Base-by-base conservation (phyloP, 92 coral and sea anemone species). In the Zoanthus sansibaricus region DNA sequence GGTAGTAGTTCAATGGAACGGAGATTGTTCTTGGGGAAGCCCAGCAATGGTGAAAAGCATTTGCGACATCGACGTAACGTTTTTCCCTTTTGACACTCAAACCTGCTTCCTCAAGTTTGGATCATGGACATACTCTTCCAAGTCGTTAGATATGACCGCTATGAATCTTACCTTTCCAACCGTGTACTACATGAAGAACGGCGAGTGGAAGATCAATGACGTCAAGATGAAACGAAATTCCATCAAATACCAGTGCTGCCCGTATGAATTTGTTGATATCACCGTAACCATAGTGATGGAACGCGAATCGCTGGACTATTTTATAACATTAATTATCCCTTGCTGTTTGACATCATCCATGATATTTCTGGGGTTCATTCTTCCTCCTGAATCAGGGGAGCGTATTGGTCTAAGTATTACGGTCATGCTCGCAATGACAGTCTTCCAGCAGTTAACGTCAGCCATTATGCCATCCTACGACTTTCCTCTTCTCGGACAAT, bases 301-400 rank as follows among this genome's bases (percentile, higher is more conserved):
- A 6, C 89, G 99, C 6, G 90, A 93, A 17, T 93, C 91, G 3
- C 30, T 89, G 84, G 99, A 96, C 49, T 96, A 96, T 77, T 83
- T 96, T 73, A 93, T 95, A 71, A 96, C 94, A 32, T 70, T 95
- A 58, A 95, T 96, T 14, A 91, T 96, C 8, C 99, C 99, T 1
- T 96, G 99, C 86, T 93, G 96, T n/a, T 69, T 96, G 89, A 96
- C 95, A 7, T 96, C 99, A 0, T 95, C 97, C 17, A 96, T 96
- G 99, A 96, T 93, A 7, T 96, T 96, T 59, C 93, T 96, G 17
- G 99, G 99, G 0, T 96, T 96, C 56, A 88, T 96, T 12, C 83
- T 96, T 3, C 99, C 99, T 2, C 99, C 99, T 0, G 98, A 96
- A 56, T 93, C 98, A 13, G 99, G 99, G 5, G 99, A 96, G 86